Evolutionary conservation across 2,113 vertebrate species (phyloP), one percentile per base, ranked within the genome.

Genomic region (Lepus timidus): DNA sequence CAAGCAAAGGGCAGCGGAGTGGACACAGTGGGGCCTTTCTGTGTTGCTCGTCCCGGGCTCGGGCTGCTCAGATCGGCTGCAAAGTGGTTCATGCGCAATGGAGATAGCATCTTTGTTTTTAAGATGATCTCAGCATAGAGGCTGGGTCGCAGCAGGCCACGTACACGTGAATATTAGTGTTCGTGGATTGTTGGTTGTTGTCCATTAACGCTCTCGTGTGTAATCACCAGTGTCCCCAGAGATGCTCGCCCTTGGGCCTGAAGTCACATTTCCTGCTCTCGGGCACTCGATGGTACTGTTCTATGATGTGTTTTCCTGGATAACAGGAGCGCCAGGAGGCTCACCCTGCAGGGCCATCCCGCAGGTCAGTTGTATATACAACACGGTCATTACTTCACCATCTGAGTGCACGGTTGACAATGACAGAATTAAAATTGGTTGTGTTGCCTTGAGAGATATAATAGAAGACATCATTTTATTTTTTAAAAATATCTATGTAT

Each of bases 131-230:
- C 23, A 0, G 23, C 29, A 22, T 31, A 33, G 55, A 79, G 61
- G 36, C 51, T 0, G 4, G 58, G 33, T 61, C 73, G 4, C 9
- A 0, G 14, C 16, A 2, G 27, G n/a, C 33, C 22, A 1, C 5
- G 0, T 0, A 0, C 51, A 4, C 19, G 27, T 0, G 16, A 20
- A 1, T 0, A 0, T 1, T 5, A 36, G 55, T 19, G 3, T 11
- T 12, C 19, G 0, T 4, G 8, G 68, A 1, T 39, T 4, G 10
- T 5, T 17, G 4, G 2, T 29, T 3, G 0, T 13, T 25, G 0
- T 23, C 52, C 23, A 6, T 8, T 10, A 52, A 17, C 62, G 5
- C 6, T 3, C 23, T 44, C 29, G 0, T 2, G 20, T 10, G 0
- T 23, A 17, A 14, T 8, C 52, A 3, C 22, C 23, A 0, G 1